These are phyloP conservation scores for Lissonota sp. DNA, from an alignment of 2,888 invertebrate genomes.

Conservation along the genomic window DNA sequence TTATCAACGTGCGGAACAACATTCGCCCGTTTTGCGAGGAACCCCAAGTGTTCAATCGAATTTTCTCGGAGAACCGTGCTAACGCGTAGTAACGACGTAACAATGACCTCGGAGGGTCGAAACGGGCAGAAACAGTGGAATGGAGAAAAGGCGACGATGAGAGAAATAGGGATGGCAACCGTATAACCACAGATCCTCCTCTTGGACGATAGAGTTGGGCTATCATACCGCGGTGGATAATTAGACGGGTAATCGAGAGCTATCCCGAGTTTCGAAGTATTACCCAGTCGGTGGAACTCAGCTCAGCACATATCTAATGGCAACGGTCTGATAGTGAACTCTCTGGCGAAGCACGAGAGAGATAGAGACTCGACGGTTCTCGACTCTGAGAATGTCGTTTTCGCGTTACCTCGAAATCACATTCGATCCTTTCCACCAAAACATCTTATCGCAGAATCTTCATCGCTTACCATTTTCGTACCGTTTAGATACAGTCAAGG, in stretches of 20 bases:
- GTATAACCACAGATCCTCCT: conserved; percentile 76
- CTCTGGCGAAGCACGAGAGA: conserved; percentile 11
- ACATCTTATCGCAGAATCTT: conserved; percentile 48
- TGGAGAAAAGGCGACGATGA: conserved; percentile 71
- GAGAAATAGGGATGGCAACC: conserved; percentile 70
- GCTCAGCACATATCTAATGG: conserved; percentile 53
- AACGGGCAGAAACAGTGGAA: conserved; percentile 45
- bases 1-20: conserved; percentile 15
- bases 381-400: conserved; percentile 33
- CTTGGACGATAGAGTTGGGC: conserved; percentile 76
- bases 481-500: background rate
- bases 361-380: conserved; percentile 5
- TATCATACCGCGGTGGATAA: conserved; percentile 78
- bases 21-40: conserved; percentile 2
- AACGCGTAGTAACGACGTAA: conserved; percentile 82
- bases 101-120: conserved; percentile 77
- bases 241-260: conserved; percentile 81
- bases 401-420: conserved; percentile 33
- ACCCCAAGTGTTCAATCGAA: conserved; percentile 36
- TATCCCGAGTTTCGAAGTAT: conserved; percentile 57
- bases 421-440: conserved; percentile 23
- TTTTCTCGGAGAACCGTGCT: conserved; percentile 66
- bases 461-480: conserved; percentile 48
- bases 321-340: conserved; percentile 38
- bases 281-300: conserved; percentile 53